These are phyloP conservation scores for Cynopterus sphinx DNA, from an alignment of 2,797 vertebrate genomes.

Conservation along the genomic window DNA sequence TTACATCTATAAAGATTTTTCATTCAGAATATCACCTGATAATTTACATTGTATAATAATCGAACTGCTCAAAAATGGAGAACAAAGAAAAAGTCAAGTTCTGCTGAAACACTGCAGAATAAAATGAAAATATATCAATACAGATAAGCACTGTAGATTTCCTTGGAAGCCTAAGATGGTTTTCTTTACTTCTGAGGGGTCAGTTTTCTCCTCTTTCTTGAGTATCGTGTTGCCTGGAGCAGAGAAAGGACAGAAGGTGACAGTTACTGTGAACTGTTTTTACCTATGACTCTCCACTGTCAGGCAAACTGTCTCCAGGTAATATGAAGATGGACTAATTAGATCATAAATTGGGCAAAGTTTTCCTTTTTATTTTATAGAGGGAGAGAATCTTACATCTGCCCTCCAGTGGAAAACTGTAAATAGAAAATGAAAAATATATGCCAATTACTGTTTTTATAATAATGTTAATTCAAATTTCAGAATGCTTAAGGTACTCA, in stretches of 20 bases:
- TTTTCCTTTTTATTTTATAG: neutral
- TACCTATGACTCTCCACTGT: neutral
- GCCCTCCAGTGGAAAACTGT: neutral
- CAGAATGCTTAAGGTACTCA: neutral
- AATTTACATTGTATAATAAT: neutral
- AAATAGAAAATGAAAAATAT: neutral
- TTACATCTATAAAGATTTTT: neutral
- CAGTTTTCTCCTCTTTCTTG: neutral
- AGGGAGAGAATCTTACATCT: neutral
- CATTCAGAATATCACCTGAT: neutral
- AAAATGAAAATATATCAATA: neutral
- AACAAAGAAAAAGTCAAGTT: neutral
- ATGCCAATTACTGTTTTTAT: neutral
- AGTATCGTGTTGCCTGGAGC: too few relatives aligned
- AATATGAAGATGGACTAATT: neutral
- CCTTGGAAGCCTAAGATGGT: neutral
- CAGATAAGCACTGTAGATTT: neutral
- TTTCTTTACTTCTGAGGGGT: neutral
- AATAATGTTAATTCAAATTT: neutral
- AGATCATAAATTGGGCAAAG: constrained; percentile 4
- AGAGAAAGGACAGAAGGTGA: neutral
- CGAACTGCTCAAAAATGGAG: neutral
- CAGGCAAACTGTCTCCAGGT: neutral
- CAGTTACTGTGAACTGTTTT: neutral
- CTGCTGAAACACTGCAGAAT: neutral